Percentiles rank a stretch among this genome's conserved stretches.
Conservation (phyloP, 2,113 vertebrate genomes). For the Numenius arquata region DNA sequence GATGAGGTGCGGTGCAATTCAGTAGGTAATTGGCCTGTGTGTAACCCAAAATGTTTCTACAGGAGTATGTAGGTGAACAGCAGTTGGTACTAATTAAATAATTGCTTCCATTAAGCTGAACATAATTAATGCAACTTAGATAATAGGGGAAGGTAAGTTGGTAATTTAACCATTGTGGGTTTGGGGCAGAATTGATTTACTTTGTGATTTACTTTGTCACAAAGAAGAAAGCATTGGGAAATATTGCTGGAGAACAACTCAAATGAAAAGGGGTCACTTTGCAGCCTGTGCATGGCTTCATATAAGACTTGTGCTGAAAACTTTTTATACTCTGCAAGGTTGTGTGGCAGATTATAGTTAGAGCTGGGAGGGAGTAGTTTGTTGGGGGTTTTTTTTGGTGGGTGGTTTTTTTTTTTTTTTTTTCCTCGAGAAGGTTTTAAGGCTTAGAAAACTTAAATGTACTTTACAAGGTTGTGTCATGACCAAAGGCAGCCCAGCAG, state of each 20-base stretch:
- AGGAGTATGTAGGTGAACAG: background rate
- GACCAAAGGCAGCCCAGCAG: background rate
- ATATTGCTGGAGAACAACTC: background rate
- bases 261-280: background rate
- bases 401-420: background rate
- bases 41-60: background rate
- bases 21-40: background rate
- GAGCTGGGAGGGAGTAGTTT: background rate
- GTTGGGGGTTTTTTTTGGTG: background rate
- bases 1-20: background rate
- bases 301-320: background rate
- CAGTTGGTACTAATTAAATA: conserved; percentile 21
- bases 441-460: background rate
- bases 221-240: background rate
- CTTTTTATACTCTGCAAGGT: background rate
- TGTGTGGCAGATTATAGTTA: background rate
- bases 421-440: background rate
- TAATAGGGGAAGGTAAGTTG: background rate
- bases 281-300: background rate
- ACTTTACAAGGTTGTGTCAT: background rate
- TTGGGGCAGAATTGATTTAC: background rate
- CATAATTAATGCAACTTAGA: conserved; percentile 4
- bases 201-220: background rate
- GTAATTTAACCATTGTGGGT: background rate
- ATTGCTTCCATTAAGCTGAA: conserved; percentile 19